Evolutionary conservation across 2,113 vertebrate species (phyloP).

Genomic region (Peromyscus maniculatus): DNA sequence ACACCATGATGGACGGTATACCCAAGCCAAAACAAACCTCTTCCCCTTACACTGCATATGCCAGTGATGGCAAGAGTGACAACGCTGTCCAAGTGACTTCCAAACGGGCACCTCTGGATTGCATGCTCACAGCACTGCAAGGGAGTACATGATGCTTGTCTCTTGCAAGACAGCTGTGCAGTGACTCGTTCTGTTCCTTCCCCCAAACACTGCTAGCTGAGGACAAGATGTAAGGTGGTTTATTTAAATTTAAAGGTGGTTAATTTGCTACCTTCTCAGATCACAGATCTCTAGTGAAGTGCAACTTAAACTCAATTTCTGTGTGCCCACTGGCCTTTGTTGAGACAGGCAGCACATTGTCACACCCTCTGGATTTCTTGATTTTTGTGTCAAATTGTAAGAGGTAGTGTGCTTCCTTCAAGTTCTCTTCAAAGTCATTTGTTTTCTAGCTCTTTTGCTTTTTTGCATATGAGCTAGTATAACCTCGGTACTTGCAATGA

Average conservation of each 20-base stretch:
- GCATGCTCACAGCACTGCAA: no score
- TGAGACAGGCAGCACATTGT: background rate
- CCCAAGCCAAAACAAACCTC: background rate
- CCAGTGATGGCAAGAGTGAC: background rate
- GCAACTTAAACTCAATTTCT: background rate
- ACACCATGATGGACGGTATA: background rate
- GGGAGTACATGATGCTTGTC: background rate
- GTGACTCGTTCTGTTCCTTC: background rate
- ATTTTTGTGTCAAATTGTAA: background rate
- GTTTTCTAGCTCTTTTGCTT: background rate
- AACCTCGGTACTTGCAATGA: background rate
- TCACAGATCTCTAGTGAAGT: background rate
- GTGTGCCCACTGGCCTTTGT: background rate
- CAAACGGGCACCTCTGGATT: background rate
- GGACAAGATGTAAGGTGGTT: background rate
- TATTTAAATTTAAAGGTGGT: background rate
- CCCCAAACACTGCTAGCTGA: background rate
- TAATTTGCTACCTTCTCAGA: background rate
- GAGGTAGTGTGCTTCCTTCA: background rate
- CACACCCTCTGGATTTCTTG: background rate
- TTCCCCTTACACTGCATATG: background rate
- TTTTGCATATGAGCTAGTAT: background rate
- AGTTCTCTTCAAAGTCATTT: background rate
- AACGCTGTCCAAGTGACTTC: background rate
- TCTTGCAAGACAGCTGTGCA: background rate